Evolutionary conservation across 2,113 vertebrate genomes (phyloP).

Genomic region (Phylloscopus trochiloides): DNA sequence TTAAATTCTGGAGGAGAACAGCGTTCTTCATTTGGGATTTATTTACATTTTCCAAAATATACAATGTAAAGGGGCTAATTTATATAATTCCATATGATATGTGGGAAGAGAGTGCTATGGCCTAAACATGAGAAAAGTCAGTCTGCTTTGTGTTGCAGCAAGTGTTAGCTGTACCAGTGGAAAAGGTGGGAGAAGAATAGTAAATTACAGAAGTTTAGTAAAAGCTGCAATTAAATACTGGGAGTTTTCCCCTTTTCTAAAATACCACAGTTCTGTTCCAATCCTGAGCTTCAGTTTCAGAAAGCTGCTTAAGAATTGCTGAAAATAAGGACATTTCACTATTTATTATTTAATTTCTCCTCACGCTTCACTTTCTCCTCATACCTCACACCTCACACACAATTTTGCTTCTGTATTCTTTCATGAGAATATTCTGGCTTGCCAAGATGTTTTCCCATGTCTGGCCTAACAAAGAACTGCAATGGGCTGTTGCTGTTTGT

Average conservation of each 20-base stretch:
- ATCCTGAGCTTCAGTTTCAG: neutral
- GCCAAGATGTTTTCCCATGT: neutral
- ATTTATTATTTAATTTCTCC: neutral
- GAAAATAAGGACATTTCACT: neutral
- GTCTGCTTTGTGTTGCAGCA: neutral
- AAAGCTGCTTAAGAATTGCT: neutral
- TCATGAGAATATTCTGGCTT: constrained; percentile 70
- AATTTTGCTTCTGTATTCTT: constrained; percentile 64
- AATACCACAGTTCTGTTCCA: neutral
- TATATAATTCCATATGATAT: neutral
- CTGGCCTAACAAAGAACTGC: neutral
- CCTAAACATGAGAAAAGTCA: neutral
- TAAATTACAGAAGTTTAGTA: neutral
- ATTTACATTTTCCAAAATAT: neutral
- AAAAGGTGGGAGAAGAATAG: neutral
- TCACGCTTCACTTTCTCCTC: neutral
- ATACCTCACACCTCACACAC: neutral
- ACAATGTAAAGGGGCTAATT: neutral
- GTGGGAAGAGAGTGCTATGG: neutral
- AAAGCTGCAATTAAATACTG: neutral
- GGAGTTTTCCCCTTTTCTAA: neutral
- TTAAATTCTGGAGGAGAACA: neutral
- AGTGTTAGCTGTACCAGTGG: neutral
- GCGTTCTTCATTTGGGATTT: neutral
- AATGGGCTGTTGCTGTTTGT: neutral